phyloP scores from a whole-genome alignment of 2,797 vertebrate species.

The Argya squamiceps region DNA sequence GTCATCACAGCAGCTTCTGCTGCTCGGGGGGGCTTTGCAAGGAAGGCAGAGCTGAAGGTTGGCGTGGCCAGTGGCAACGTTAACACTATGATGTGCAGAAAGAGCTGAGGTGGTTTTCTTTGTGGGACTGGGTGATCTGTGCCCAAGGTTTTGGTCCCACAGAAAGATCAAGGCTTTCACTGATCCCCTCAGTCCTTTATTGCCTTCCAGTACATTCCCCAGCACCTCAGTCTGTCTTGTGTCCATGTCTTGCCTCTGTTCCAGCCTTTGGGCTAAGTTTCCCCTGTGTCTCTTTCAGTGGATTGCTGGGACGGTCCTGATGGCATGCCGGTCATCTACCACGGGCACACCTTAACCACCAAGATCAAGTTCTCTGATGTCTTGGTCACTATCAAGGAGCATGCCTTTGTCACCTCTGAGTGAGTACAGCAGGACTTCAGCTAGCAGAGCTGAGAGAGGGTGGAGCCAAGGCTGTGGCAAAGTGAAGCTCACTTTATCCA shows the following conservation, averaged over 20 bases:
- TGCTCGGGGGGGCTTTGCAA: not conserved
- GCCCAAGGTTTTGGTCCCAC: not conserved
- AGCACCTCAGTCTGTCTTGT: not conserved
- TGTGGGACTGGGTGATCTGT: not conserved
- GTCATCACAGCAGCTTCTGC: fast-evolving
- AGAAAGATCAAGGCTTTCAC: not conserved
- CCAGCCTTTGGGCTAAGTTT: not conserved
- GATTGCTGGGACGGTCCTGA: slow-evolving; percentile 99
- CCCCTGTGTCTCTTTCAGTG: slow-evolving; percentile 80
- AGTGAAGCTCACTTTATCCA: not conserved
- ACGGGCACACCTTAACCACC: slow-evolving; percentile 97
- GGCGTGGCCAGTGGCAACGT: fast-evolving
- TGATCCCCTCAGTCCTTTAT: not conserved
- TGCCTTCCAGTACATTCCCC: fast-evolving
- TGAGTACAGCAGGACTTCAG: slow-evolving; percentile 76
- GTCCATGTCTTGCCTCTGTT: not conserved
- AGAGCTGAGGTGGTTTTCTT: not conserved
- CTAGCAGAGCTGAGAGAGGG: not conserved
- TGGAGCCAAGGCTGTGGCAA: not conserved
- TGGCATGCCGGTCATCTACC: slow-evolving; percentile 98
- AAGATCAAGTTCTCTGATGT: slow-evolving; percentile 98
- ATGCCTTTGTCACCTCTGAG: slow-evolving; percentile 97
- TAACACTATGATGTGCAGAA: not conserved
- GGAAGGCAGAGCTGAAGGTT: not conserved
- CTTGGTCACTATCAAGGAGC: slow-evolving; percentile 94